These are phyloP conservation scores for Opisthograptis luteolata DNA, from an alignment of 2,888 invertebrate species.

Conservation along the genomic window DNA sequence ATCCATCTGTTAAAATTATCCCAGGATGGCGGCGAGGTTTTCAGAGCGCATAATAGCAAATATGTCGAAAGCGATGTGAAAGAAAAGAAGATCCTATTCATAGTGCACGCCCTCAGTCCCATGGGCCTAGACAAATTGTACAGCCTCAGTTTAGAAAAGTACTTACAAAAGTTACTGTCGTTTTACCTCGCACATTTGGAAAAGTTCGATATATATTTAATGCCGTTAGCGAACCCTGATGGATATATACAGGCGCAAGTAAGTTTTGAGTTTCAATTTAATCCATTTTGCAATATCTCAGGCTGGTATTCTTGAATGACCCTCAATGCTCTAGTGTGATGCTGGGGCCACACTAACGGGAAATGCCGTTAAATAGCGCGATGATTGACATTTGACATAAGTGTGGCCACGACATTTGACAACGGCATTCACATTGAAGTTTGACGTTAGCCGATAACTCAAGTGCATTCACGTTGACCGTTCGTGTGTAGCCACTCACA, in stretches of 20 bases:
- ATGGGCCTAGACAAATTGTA: slow-evolving; percentile 50
- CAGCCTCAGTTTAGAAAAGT: slow-evolving; percentile 34
- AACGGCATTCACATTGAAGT: too few species aligned
- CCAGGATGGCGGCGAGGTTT: slow-evolving; percentile 32
- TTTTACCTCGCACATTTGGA: slow-evolving; percentile 63
- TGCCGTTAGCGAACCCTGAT: slow-evolving; percentile 75
- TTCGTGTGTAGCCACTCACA: too few species aligned
- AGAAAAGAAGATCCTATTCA: slow-evolving; percentile 69
- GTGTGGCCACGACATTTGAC: too few species aligned
- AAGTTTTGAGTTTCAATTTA: not conserved
- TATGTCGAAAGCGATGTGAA: slow-evolving; percentile 54
- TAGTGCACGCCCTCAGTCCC: slow-evolving; percentile 66
- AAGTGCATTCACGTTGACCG: too few species aligned
- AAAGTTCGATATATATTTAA: slow-evolving; percentile 69
- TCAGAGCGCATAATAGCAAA: slow-evolving; percentile 54
- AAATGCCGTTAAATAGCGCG: too few species aligned
- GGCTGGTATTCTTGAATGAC: too few species aligned
- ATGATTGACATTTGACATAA: too few species aligned
- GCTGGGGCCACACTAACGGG: too few species aligned
- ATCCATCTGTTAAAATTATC: slow-evolving; percentile 60
- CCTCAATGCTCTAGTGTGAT: too few species aligned
- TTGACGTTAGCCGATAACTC: too few species aligned
- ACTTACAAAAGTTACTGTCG: slow-evolving; percentile 47
- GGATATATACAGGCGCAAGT: slow-evolving; percentile 42
- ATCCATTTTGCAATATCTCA: too few species aligned